A percentile compares a stretch with the other conserved stretches of the same genome.
phyloP scores from a whole-genome alignment of 2,888 invertebrate genomes.

The Caenorhabditis auriculariae region DNA sequence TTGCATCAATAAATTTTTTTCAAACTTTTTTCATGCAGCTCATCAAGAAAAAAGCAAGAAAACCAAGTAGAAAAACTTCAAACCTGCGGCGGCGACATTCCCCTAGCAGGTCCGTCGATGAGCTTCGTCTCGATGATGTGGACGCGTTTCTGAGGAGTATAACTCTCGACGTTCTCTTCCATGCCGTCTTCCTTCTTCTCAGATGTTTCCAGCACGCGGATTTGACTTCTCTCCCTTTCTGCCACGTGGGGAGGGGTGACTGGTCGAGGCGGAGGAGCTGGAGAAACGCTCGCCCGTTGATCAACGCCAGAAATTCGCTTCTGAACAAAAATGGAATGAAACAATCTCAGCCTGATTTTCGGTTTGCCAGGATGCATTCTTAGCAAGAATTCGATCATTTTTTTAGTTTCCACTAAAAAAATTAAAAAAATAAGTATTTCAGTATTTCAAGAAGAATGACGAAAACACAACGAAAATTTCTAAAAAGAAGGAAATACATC shows the following conservation, averaged over 20 bases:
- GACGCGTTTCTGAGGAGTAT: slow-evolving; percentile 28
- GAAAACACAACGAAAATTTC: too few relatives aligned
- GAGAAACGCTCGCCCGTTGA: slow-evolving; percentile 12
- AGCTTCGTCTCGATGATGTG: slow-evolving; percentile 43
- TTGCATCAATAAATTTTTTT: too few relatives aligned
- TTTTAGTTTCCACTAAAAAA: too few relatives aligned
- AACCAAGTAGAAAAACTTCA: too few relatives aligned
- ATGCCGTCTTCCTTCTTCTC: slow-evolving; percentile 20
- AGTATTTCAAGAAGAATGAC: too few relatives aligned
- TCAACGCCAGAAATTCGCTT: slow-evolving; percentile 7
- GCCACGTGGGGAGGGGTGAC: slow-evolving; percentile 31
- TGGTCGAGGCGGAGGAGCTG: slow-evolving; percentile 29
- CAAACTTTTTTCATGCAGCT: too few relatives aligned
- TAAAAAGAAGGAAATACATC: too few relatives aligned
- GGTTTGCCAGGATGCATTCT: too few relatives aligned
- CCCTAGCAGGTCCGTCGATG: slow-evolving; percentile 32
- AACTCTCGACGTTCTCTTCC: slow-evolving; percentile 15
- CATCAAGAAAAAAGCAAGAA: too few relatives aligned
- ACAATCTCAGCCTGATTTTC: too few relatives aligned
- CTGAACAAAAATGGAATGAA: neutral
- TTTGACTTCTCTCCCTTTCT: too few relatives aligned
- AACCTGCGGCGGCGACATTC: slow-evolving; percentile 23
- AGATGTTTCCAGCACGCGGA: slow-evolving; percentile 1
- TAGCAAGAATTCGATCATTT: too few relatives aligned
- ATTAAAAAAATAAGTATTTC: neutral